Evolutionary conservation across 2,113 vertebrate genomes (phyloP), one percentile per base, ranked within the genome.

Genomic region (Canis aureus): DNA sequence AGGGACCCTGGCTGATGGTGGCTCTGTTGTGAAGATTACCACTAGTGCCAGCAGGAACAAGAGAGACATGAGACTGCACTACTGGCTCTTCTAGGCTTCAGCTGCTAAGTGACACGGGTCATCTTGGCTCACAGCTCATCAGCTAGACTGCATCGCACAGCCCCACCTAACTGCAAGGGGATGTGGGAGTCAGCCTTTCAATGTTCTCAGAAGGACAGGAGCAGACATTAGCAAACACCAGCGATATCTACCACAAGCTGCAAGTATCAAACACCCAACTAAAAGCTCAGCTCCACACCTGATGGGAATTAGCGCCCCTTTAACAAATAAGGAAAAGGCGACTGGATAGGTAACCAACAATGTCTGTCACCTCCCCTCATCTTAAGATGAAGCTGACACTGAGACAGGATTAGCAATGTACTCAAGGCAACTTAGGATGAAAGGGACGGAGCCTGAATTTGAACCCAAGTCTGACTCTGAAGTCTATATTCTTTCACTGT

Each of bases 121-220:
- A 71, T 87, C 59, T 94, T 55, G 35, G 29, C 19, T 92, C 60
- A 64, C 12, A 27, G 25, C 11, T 69, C 59, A 57, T 53, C 96
- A 43, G 55, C 57, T 38, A 89, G 51, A 69, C 51, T 57, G 89
- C 55, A 96, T 43, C 59, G 55, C 32, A 82, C 35, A 53, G 29
- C 12, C 55, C 49, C 35, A 53, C 13, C 49, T 71, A 35, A 92
- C 17, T 51, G 92, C 6, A 93, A 81, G 19, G 67, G n/a, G 74
- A 20, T 20, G 81, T 88, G 51, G 22, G 55, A 88, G 43, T 91
- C 94, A 81, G 59, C 81, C 62, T 96, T 89, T 91, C 78, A 79
- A 79, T 53, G 25, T 73, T 91, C 19, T 23, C 38, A 88, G 71
- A 73, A 73, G 67, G 27, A 82, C n/a, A 79, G 27, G 96, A 83